These are phyloP conservation scores for Haliclona indistincta DNA, from an alignment of 37 sponge, comb jelly and placozoan genomes.

Conservation along the genomic window DNA sequence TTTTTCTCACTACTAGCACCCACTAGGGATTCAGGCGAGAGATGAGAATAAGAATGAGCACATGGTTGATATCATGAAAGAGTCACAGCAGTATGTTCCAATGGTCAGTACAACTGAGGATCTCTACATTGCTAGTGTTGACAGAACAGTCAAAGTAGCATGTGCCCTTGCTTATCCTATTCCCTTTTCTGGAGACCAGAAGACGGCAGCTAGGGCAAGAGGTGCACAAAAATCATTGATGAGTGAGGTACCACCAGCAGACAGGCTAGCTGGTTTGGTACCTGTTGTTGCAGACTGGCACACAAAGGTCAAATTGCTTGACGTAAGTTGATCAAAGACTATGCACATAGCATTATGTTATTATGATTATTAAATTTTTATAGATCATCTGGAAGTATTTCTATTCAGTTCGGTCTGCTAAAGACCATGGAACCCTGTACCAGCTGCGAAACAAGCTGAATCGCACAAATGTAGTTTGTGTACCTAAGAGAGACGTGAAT, in stretches of 20 bases:
- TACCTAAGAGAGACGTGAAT: slow-evolving; percentile 23
- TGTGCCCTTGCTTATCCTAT: no score
- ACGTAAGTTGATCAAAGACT: background rate
- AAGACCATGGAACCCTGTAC: slow-evolving; percentile 40
- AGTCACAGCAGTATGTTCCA: slow-evolving; percentile 2
- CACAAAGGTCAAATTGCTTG: slow-evolving; percentile 13
- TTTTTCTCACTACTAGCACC: slow-evolving; percentile 14
- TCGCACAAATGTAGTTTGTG: slow-evolving; percentile 23
- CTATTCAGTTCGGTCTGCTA: slow-evolving; percentile 17
- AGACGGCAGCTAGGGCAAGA: slow-evolving; percentile 23
- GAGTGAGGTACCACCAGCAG: slow-evolving; percentile 9
- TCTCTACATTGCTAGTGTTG: no score
- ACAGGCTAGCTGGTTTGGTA: slow-evolving; percentile 17
- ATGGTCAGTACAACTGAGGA: no score
- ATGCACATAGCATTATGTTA: background rate
- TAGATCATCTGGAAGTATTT: slow-evolving; percentile 38
- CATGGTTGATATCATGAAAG: slow-evolving; percentile 32
- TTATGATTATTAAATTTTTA: background rate
- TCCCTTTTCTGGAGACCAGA: slow-evolving; percentile 16
- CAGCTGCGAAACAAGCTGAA: slow-evolving; percentile 19
- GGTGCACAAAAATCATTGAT: slow-evolving; percentile 1
- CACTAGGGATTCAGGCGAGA: slow-evolving; percentile 20
- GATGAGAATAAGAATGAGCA: slow-evolving; percentile 44
- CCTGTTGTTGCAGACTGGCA: slow-evolving; percentile 43
- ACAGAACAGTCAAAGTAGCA: no score